Evolutionary conservation across 2,888 invertebrate genomes (phyloP), one percentile per base, ranked within the genome.

Genomic region (Metacarcinus magister): DNA sequence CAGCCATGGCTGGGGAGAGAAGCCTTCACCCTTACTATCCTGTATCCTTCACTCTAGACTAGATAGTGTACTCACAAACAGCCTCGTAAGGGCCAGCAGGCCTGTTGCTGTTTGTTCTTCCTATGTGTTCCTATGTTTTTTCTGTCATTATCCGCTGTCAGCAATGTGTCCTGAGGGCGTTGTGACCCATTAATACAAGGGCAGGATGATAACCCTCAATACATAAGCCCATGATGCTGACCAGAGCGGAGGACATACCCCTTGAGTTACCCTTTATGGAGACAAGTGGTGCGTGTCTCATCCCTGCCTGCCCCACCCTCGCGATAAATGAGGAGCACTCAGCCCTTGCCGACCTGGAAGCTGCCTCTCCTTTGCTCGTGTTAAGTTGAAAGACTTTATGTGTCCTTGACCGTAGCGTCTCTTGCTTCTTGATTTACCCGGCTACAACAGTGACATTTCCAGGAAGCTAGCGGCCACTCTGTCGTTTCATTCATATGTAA

Each of bases 261-360:
- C 75, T 75, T 28, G n/a, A 28, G 28, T 28, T 28, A 8, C 7
- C 75, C 75, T n/a, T 75, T 75, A 75, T 75, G 75, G 75, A 75
- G 75, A 75, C 75, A 75, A 75, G 75, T 75, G 75, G 75, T 28
- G 75, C 75, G 28, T 28, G 75, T 75, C 75, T 75, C 75, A n/a
- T 28, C 75, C 5, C 75, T n/a, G n/a, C n/a, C 75, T 28, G 75
- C 75, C 7, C 75, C 23, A 28, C 28, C 28, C n/a, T 8, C 75
- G 75, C n/a, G 75, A 75, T 75, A 75, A 28, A 75, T 75, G 75
- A 75, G 28, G 75, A 28, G 75, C 75, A n/a, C 75, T 75, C 75
- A 75, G 75, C 75, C 75, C 28, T 28, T 75, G 75, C 19, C 75
- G 23, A 23, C 75, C 75, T 28, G 75, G 75, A 75, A 75, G 75